Evolutionary conservation across 2,113 vertebrate species (phyloP).

Genomic region (Clinocottus analis): DNA sequence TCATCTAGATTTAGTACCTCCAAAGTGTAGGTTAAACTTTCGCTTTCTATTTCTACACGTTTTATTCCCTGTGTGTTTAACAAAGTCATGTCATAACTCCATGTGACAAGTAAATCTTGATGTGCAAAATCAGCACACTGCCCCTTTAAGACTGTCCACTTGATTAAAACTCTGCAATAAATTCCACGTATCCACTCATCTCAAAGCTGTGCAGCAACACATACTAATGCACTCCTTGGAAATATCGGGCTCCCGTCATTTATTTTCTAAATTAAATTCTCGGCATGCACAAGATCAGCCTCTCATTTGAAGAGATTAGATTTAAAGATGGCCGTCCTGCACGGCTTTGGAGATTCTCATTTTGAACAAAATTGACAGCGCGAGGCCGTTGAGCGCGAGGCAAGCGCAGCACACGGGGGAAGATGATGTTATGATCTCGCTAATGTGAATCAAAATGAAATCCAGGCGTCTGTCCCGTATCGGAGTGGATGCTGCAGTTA

Average conservation of each 20-base stretch:
- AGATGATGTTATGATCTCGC: slow-evolving; percentile 46
- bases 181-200: slow-evolving; percentile 18
- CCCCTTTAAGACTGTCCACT: slow-evolving; percentile 11
- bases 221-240: slow-evolving; percentile 45
- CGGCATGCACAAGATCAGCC: slow-evolving; percentile 50
- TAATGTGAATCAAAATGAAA: slow-evolving; percentile 74
- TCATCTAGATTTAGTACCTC: not conserved
- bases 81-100: not conserved
- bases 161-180: slow-evolving; percentile 23
- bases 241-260: slow-evolving; percentile 51
- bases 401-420: slow-evolving; percentile 31
- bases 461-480: slow-evolving; percentile 51
- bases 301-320: slow-evolving; percentile 65
- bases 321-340: slow-evolving; percentile 44
- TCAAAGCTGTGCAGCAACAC: slow-evolving; percentile 32
- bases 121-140: not conserved
- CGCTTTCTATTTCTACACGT: not conserved
- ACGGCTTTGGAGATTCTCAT: slow-evolving; percentile 59
- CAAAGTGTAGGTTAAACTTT: not conserved
- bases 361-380: slow-evolving; percentile 63
- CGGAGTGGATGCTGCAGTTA: slow-evolving; percentile 45
- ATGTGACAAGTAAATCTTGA: not conserved
- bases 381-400: slow-evolving; percentile 35
- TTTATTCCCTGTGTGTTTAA: not conserved
- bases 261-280: slow-evolving; percentile 62